Evolutionary conservation across 2,888 invertebrate species (phyloP).

Genomic region (Pyrgus malvae): DNA sequence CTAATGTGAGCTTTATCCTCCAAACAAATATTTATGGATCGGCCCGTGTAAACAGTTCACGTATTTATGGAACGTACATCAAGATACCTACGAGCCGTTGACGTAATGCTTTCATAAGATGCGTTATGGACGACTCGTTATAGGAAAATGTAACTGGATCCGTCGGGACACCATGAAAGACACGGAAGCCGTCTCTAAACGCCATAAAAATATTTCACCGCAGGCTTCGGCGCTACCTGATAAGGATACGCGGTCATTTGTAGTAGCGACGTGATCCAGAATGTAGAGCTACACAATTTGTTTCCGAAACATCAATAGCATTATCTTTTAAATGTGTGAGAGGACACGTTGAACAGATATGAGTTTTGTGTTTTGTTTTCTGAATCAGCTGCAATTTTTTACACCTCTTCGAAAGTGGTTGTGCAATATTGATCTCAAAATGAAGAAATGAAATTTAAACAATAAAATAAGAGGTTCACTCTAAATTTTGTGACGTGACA

Average conservation of each 20-base stretch:
- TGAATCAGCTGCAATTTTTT: constrained; percentile 23
- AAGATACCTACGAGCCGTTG: constrained; percentile 48
- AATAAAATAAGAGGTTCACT: constrained; percentile 41
- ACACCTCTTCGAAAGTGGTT: not conserved
- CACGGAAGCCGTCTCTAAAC: constrained; percentile 67
- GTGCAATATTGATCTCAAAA: too few relatives aligned
- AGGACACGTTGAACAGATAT: constrained; percentile 62
- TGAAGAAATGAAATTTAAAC: too few relatives aligned
- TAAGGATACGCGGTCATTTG: constrained; percentile 75
- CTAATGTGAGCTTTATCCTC: constrained; percentile 36
- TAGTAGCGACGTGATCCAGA: constrained; percentile 61
- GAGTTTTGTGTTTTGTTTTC: constrained; percentile 33
- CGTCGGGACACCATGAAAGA: constrained; percentile 50
- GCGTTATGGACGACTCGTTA: constrained; percentile 52
- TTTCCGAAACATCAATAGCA: constrained; percentile 50
- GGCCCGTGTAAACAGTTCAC: constrained; percentile 33
- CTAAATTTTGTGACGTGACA: constrained; percentile 53
- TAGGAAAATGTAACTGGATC: constrained; percentile 67
- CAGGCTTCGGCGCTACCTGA: constrained; percentile 70
- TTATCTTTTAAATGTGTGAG: constrained; percentile 49
- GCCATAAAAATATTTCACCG: constrained; percentile 76
- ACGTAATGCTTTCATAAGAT: constrained; percentile 49
- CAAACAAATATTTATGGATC: constrained; percentile 45
- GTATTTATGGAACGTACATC: constrained; percentile 31
- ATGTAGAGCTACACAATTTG: constrained; percentile 58